Percentiles rank a stretch among this genome's conserved stretches.
Evolutionary conservation across 2,113 vertebrate genomes (phyloP).

Genomic region (Ploceus nigricollis): DNA sequence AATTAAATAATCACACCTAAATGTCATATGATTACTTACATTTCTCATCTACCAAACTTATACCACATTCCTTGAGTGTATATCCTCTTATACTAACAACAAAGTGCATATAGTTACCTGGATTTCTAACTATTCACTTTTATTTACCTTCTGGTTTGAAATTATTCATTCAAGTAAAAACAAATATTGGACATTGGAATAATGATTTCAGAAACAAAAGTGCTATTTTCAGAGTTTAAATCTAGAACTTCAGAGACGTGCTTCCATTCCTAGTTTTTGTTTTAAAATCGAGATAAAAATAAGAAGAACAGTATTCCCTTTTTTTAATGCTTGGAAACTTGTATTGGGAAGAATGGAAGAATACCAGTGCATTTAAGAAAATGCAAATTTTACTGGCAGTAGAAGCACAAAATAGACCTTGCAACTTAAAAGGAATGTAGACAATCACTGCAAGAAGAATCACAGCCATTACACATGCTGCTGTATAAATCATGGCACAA

Average conservation of each 20-base stretch:
- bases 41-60: background rate
- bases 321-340: background rate
- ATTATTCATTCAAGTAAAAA: background rate
- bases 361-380: background rate
- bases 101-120: background rate
- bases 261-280: background rate
- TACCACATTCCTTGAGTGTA: background rate
- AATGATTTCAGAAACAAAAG: background rate
- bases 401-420: background rate
- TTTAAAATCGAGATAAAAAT: background rate
- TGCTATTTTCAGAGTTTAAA: background rate
- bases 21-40: background rate
- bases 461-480: background rate
- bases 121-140: background rate
- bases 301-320: background rate
- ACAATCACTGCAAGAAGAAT: background rate
- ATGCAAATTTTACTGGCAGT: background rate
- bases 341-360: background rate
- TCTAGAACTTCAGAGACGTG: background rate
- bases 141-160: background rate
- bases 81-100: background rate
- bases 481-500: background rate
- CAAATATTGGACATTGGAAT: background rate
- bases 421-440: background rate
- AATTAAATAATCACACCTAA: conserved; percentile 36